Percentiles rank a stretch among this genome's conserved stretches.
These are phyloP conservation scores for Agrotis puta DNA, from an alignment of 2,888 invertebrate species.

Conservation along the genomic window DNA sequence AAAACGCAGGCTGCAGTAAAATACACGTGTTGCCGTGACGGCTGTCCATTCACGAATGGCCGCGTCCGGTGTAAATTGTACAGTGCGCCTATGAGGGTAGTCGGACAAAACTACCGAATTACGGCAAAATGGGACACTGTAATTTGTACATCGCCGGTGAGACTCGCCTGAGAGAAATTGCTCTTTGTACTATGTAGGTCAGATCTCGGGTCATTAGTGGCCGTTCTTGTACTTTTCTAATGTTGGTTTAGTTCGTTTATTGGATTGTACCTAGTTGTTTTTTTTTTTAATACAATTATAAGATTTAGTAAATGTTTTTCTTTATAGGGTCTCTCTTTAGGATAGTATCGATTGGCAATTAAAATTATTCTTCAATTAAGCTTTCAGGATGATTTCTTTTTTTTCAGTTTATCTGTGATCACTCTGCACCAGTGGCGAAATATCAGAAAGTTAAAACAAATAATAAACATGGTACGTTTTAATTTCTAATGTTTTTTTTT, in stretches of 20 bases:
- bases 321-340: no score
- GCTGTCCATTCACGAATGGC: conserved; percentile 76
- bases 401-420: no score
- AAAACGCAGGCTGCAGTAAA: conserved; percentile 85
- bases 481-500: no score
- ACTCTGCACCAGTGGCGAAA: no score
- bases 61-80: conserved; percentile 86
- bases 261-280: conserved; percentile 1
- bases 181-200: conserved; percentile 71
- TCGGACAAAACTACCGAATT: conserved; percentile 82
- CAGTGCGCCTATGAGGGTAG: conserved; percentile 76
- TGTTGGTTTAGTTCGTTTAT: conserved; percentile 30
- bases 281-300: not conserved
- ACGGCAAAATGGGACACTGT: conserved; percentile 81
- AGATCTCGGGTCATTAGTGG: conserved; percentile 58
- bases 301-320: not conserved
- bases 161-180: conserved; percentile 76
- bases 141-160: conserved; percentile 80
- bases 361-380: not conserved
- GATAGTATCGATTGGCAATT: no score
- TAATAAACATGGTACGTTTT: no score
- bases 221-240: conserved; percentile 33
- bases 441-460: no score
- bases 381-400: no score
- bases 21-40: conserved; percentile 79